These are phyloP conservation scores for Macrotis lagotis DNA, from an alignment of 2,113 vertebrate species.

Conservation along the genomic window DNA sequence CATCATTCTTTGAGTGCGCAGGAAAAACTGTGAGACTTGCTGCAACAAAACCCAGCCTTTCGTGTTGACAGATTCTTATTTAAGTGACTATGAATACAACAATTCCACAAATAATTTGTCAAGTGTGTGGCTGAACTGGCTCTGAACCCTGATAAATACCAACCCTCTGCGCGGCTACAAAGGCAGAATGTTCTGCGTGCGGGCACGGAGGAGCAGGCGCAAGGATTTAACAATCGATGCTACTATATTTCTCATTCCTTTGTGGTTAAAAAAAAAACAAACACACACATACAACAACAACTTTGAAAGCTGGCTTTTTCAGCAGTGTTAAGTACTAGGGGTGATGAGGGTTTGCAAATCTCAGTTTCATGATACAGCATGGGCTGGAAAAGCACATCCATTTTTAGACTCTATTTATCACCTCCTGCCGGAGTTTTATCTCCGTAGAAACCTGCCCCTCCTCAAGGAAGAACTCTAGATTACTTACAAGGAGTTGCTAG, in stretches of 20 bases:
- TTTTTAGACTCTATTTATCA: constrained; percentile 59
- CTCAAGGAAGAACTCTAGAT: constrained; percentile 43
- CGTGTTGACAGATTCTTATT: constrained; percentile 98
- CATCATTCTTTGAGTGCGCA: constrained; percentile 92
- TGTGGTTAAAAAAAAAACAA: constrained; percentile 76
- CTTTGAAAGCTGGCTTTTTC: constrained; percentile 77
- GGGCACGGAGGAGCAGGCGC: constrained; percentile 82
- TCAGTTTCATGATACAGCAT: constrained; percentile 30
- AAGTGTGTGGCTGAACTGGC: constrained; percentile 97
- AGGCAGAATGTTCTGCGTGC: constrained; percentile 81
- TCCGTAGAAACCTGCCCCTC: constrained; percentile 58
- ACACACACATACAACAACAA: constrained; percentile 11
- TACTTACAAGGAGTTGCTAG: constrained; percentile 74
- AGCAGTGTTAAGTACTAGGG: constrained; percentile 63
- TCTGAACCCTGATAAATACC: constrained; percentile 95
- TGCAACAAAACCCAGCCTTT: constrained; percentile 89
- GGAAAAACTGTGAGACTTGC: constrained; percentile 88
- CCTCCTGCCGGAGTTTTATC: constrained; percentile 55
- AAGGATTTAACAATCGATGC: constrained; percentile 86
- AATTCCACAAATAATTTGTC: constrained; percentile 99
- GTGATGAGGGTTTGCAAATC: constrained; percentile 62
- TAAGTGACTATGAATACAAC: constrained; percentile 99
- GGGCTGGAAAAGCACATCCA: constrained; percentile 44
- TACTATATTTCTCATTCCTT: constrained; percentile 85
- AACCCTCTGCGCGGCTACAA: constrained; percentile 85